phyloP scores from a whole-genome alignment of 1,140 invertebrate genomes.

The Calosoma granatense region DNA sequence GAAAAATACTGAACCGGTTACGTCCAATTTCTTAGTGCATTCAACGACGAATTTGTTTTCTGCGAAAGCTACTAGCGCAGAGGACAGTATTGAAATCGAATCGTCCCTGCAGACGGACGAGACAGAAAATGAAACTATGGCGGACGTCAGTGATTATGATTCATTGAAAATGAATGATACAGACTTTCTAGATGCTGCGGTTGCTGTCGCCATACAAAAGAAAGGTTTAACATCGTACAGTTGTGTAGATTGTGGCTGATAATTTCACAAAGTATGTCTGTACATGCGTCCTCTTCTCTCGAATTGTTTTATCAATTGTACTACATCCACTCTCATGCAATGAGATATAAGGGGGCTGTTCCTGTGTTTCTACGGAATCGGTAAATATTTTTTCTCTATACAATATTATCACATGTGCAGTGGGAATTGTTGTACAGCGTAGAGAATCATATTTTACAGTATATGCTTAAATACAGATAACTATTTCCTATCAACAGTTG shows the following conservation, averaged over 20 bases:
- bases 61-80: not conserved
- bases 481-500: no score
- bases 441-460: no score
- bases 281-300: no score
- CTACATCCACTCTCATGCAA: no score
- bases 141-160: constrained; percentile 9
- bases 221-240: constrained; percentile 50
- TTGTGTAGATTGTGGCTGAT: constrained; percentile 36
- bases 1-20: not conserved
- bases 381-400: no score
- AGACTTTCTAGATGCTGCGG: constrained; percentile 55
- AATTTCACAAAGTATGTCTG: no score
- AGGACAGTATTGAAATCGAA: constrained; percentile 14
- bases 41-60: constrained; percentile 11
- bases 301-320: no score
- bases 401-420: no score
- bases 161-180: constrained; percentile 19
- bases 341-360: no score
- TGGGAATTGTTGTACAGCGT: no score
- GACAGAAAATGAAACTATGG: constrained; percentile 18
- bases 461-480: no score
- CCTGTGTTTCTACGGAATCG: no score
- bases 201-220: constrained; percentile 57
- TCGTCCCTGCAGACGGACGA: constrained; percentile 12
- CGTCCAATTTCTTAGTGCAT: not conserved